These are phyloP conservation scores for human DNA, from an alignment of 2,113 vertebrate genomes.

Conservation along the genomic window DNA sequence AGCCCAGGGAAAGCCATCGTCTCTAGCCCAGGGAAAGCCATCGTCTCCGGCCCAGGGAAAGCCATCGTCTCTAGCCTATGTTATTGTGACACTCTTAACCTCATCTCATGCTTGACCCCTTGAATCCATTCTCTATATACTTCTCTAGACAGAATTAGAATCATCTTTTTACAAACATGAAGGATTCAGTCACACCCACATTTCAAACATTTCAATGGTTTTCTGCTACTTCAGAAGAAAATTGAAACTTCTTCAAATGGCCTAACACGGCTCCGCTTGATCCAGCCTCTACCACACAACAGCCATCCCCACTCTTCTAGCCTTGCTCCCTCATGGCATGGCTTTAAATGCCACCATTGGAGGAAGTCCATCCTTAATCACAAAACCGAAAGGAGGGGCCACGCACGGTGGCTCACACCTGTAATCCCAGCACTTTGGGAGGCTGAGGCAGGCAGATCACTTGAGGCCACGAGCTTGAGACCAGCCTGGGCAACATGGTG, in stretches of 20 bases:
- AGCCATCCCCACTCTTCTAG: neutral
- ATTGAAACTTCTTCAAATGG: neutral
- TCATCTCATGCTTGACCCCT: neutral
- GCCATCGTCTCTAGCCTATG: neutral
- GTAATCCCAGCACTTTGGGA: no score
- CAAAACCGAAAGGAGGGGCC: neutral
- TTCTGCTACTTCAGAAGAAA: neutral
- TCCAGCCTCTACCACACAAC: neutral
- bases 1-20: no score
- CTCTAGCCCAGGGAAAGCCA: no score
- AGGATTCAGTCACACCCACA: neutral
- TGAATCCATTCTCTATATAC: neutral
- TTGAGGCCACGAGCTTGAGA: no score
- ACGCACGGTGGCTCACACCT: rapidly evolving
- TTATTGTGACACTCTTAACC: neutral
- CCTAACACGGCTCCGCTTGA: neutral
- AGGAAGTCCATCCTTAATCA: neutral
- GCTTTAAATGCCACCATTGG: no score
- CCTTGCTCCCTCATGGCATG: neutral
- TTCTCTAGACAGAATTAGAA: neutral
- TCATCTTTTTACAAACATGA: neutral
- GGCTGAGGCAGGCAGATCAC: no score
- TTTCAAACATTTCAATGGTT: neutral
- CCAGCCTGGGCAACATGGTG: no score
- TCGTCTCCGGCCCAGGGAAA: no score